Conservation (phyloP, 2,888 invertebrate genomes). For the Cephus nigrinus region DNA sequence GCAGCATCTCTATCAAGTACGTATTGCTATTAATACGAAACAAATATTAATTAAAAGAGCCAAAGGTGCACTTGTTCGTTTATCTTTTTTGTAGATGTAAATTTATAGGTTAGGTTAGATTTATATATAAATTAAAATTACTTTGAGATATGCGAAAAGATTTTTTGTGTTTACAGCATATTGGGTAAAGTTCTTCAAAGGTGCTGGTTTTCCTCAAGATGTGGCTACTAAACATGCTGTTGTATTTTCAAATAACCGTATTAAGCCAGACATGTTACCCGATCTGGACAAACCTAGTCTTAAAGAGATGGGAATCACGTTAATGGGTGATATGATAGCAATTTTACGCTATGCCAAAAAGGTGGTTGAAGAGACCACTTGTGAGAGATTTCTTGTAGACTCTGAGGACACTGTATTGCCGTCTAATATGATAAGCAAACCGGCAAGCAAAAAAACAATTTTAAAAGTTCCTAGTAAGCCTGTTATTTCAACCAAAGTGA, state of each 20-base stretch:
- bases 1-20: constrained; percentile 49
- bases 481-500: constrained; percentile 31
- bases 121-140: background rate
- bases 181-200: constrained; percentile 90
- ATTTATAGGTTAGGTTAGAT: background rate
- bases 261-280: constrained; percentile 85
- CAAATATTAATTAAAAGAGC: background rate
- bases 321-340: constrained; percentile 75
- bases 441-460: constrained; percentile 42
- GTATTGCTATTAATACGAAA: constrained; percentile 5
- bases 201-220: constrained; percentile 84
- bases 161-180: constrained; percentile 67
- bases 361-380: constrained; percentile 68
- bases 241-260: constrained; percentile 87
- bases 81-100: constrained; percentile 6
- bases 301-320: constrained; percentile 86
- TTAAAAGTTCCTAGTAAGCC: constrained; percentile 42
- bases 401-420: constrained; percentile 46
- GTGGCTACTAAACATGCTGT: constrained; percentile 86
- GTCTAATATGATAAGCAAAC: constrained; percentile 26
- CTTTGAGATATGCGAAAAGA: background rate
- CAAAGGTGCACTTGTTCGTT: background rate
- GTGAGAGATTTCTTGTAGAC: constrained; percentile 59
- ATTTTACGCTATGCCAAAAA: constrained; percentile 74
- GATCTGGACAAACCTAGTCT: constrained; percentile 90